Conservation (phyloP, 2,888 invertebrate species). For the Ganaspis brasiliensis region DNA sequence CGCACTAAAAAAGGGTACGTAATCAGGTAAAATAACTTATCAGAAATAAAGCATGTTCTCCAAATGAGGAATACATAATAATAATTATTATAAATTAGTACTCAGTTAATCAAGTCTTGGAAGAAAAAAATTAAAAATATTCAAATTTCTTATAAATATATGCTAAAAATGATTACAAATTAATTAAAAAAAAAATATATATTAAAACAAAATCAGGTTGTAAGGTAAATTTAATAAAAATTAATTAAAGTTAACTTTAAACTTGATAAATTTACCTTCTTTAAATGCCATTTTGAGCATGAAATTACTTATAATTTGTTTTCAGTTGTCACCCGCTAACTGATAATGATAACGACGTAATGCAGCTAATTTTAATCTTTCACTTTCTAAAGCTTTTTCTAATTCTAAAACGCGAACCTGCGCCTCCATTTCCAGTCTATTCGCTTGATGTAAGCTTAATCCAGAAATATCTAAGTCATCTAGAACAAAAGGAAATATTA, state of each 20-base stretch:
- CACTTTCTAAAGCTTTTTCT: slow-evolving; percentile 94
- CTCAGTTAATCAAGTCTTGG: not conserved
- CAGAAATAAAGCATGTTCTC: not conserved
- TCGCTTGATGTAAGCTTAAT: slow-evolving; percentile 95
- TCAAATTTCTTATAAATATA: not conserved
- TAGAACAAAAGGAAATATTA: slow-evolving; percentile 79
- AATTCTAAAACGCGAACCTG: slow-evolving; percentile 97
- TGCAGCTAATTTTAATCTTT: slow-evolving; percentile 91
- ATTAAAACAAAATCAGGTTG: not conserved
- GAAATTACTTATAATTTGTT: not conserved
- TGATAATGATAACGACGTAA: slow-evolving; percentile 96
- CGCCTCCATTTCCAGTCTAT: slow-evolving; percentile 98
- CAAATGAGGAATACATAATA: not conserved
- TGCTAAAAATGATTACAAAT: not conserved
- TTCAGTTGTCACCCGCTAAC: slow-evolving; percentile 84
- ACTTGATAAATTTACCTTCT: not conserved
- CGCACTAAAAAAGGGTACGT: not conserved
- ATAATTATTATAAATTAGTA: slow-evolving; percentile 4
- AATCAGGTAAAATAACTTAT: not conserved
- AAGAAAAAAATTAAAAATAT: not conserved
- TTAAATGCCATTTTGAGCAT: not conserved
- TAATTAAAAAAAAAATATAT: not conserved
- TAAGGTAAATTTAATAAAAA: not conserved
- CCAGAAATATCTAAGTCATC: slow-evolving; percentile 95
- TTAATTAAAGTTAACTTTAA: not conserved